Evolutionary conservation across 2,888 invertebrate genomes (phyloP), one percentile per base, ranked within the genome.

Genomic region (Chloromyia formosa): DNA sequence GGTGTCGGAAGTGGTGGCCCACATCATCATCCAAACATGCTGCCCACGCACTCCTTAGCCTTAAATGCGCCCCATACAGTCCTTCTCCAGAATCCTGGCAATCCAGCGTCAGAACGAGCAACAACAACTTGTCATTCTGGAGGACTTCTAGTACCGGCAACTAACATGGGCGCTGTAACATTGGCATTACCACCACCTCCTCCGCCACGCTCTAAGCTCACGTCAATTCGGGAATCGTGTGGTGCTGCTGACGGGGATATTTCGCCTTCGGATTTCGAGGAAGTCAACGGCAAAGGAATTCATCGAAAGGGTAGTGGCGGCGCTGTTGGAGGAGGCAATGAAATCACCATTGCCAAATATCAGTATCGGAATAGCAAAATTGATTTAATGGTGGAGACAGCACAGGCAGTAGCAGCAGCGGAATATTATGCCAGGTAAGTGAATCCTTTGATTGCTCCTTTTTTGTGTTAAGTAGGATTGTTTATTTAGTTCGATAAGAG

Each of bases 361-460:
- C 81, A 80, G 9, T 81, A 82, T 79, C 79, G 82, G 53, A 82
- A 82, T 77, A 81, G 82, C 74, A 82, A 83, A 79, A 83, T 82
- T 77, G 82, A 83, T 79, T 80, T 83, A 73, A 81, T 81, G 77
- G 77, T 82, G 76, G 82, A 83, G 78, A 83, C 82, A 66, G 82
- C 82, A 1, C 82, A 82, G 73, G 82, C 82, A 4, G 81, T 82
- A 81, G 82, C 82, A 35, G 82, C 82, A 35, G 82, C 82, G 64
- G 82, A 82, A 76, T 82, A 82, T 78, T 83, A 82, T 80, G 82
- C 82, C 73, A 82, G 82, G 82, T 82, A 77, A 81, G 82, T 79
- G 66, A 35, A 23, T 66, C 49, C 18, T 16, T 18, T 20, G n/a
- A n/a, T n/a, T n/a, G n/a, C n/a, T n/a, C 35, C 35, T 42, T 14